Percentiles rank a stretch among this genome's conserved stretches.
phyloP scores from a whole-genome alignment of 2,888 invertebrate genomes.

The Pristionchus maxplancki region DNA sequence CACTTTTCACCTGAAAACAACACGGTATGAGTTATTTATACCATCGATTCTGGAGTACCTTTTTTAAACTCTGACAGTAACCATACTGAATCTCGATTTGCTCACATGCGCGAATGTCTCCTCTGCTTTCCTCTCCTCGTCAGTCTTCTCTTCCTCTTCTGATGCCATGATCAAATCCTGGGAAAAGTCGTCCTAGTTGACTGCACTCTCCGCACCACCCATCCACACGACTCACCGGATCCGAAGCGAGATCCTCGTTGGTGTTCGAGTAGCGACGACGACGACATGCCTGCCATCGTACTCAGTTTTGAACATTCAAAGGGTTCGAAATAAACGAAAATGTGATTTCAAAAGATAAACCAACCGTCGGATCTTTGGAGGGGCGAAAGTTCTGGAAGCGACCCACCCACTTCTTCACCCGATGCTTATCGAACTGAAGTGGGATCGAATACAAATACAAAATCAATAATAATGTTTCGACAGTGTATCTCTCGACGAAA shows the following conservation, averaged over 20 bases:
- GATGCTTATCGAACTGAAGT: slow-evolving; percentile 1
- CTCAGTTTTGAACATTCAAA: no score
- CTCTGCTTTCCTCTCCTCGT: background rate
- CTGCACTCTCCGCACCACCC: background rate
- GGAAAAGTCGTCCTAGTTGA: background rate
- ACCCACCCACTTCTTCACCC: slow-evolving; percentile 13
- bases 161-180: background rate
- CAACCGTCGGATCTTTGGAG: background rate
- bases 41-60: no score
- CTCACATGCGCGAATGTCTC: background rate
- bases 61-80: no score
- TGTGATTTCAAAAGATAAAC: no score
- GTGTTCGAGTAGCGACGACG: background rate
- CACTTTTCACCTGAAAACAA: no score
- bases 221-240: background rate
- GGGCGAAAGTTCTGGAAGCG: background rate
- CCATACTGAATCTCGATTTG: background rate
- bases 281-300: background rate
- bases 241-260: background rate
- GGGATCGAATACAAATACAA: background rate
- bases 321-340: no score
- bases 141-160: background rate
- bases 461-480: no score
- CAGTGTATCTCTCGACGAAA: background rate
- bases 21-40: no score